Base-by-base conservation (phyloP, 2,888 invertebrate genomes). In the Trilocha varians region DNA sequence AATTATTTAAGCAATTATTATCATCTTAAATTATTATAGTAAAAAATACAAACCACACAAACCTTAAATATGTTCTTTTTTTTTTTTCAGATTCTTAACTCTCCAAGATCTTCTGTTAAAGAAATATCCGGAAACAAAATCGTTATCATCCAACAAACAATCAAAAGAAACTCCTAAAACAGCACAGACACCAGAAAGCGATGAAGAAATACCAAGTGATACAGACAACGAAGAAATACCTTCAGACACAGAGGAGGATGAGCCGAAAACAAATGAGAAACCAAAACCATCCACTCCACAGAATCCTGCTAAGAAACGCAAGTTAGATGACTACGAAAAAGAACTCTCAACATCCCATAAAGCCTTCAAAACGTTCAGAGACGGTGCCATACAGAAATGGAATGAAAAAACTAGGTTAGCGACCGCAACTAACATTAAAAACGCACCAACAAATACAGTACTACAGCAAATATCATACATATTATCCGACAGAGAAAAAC, bases 341-440 rank as follows among this genome's bases (percentile, higher is more conserved):
- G 77, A 88, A 47, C 71, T 94, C 25, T 63, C 82, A 6, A 74
- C 76, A 6, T 78, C 87, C 34, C 90, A 93, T 59, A 78, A 88
- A 52, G 71, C 77, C 3, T 93, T 93, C 50, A 87, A 78, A 50
- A 63, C 86, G 5, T 94, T 91, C 60, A 90, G 97, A 66, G 91
- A 97, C 64, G 77, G 89, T 1, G 91, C 93, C 6, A 92, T 99
- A 46, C 92, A 95, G 55, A 97, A 97, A 70, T 98, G 98, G 98
- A 93, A 97, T 75, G 96, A 97, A 47, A 96, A 96, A 74, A 98
- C 97, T 0, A 89, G 93, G 51, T 75, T 95, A 25, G 86, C 91
- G 1, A 87, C 90, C 9, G 87, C 88, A n/a, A 88, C 90, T 5
- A 89, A 88, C 57, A 82, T 91, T 6, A 91, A 89, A 57, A 87